Evolutionary conservation across 1,140 invertebrate species (phyloP).

Genomic region (Sminthurides bifidus): DNA sequence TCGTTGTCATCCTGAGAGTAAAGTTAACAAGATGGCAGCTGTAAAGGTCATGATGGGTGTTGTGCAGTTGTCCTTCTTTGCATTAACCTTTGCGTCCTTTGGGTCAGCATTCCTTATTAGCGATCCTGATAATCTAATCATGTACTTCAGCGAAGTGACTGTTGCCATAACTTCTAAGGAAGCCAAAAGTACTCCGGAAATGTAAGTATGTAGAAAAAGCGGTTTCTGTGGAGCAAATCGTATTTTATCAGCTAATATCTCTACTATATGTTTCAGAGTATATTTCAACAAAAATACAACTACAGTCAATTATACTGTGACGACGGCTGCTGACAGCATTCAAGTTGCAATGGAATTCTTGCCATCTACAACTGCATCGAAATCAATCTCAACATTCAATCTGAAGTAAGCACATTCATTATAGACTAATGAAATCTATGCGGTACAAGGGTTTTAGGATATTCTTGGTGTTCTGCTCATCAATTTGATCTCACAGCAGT

Average conservation of each 20-base stretch:
- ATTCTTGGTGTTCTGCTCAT: too few relatives aligned
- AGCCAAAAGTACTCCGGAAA: neutral
- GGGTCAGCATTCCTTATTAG: slow-evolving; percentile 1
- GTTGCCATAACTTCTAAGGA: neutral
- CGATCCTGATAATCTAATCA: neutral
- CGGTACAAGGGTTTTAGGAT: too few relatives aligned
- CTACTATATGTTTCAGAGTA: too few relatives aligned
- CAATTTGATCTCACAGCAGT: too few relatives aligned
- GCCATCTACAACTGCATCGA: too few relatives aligned
- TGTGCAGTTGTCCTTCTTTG: neutral
- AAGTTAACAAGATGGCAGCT: too few relatives aligned
- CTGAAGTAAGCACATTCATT: too few relatives aligned
- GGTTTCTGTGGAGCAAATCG: neutral
- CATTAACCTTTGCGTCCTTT: neutral
- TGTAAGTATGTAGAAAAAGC: neutral
- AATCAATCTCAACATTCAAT: too few relatives aligned
- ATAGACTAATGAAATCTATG: too few relatives aligned
- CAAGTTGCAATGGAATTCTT: too few relatives aligned
- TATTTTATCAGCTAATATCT: neutral
- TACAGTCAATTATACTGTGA: neutral
- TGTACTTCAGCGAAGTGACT: neutral
- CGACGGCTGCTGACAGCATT: too few relatives aligned
- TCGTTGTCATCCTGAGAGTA: too few relatives aligned
- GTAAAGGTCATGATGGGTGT: neutral
- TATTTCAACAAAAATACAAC: neutral